Evolutionary conservation across 2,113 vertebrate species (phyloP).

Genomic region (Lamprologus callipterus): DNA sequence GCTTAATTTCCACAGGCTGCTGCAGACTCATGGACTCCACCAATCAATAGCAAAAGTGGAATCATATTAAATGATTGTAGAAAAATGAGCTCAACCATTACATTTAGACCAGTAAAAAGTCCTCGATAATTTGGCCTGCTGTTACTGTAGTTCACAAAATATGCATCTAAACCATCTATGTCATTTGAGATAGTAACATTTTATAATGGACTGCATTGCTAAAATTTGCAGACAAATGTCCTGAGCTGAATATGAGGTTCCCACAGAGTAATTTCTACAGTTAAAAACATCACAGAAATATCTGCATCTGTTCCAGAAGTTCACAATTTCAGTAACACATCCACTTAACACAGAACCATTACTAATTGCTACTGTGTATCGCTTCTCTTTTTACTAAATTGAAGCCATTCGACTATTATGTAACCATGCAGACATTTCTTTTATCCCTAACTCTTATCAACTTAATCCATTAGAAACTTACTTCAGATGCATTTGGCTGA

Average conservation of each 20-base stretch:
- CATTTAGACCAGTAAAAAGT: neutral
- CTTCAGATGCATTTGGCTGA: neutral
- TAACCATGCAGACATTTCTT: neutral
- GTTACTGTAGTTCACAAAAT: neutral
- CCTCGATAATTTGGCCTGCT: neutral
- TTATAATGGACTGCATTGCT: neutral
- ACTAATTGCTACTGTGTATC: neutral
- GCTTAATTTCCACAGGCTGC: neutral
- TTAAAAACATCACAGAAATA: neutral
- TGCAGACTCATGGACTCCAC: constrained; percentile 34
- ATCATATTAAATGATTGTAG: neutral
- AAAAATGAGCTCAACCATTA: neutral
- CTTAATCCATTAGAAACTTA: neutral
- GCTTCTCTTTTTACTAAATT: neutral
- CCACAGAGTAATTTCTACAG: neutral
- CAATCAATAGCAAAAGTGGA: constrained; percentile 30
- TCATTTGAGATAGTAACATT: neutral
- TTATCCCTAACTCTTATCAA: neutral
- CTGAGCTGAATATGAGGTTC: neutral
- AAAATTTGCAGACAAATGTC: neutral
- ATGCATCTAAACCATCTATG: neutral
- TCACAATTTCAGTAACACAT: neutral
- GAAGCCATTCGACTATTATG: neutral
- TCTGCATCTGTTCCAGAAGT: neutral
- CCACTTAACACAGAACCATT: neutral